Base-by-base conservation (phyloP, 2,113 vertebrate genomes). In the Pangasianodon gigas region DNA sequence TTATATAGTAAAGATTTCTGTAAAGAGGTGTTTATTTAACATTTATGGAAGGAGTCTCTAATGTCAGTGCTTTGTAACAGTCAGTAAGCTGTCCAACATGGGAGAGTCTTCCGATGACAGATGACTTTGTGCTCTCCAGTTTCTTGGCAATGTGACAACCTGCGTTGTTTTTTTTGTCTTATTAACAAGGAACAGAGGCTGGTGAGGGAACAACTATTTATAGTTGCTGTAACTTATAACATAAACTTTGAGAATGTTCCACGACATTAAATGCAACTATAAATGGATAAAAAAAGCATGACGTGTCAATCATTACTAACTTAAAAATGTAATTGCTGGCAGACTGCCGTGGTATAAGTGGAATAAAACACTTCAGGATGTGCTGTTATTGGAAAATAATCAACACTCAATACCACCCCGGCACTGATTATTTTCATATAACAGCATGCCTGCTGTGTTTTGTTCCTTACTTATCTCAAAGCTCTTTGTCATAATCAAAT, bases 401-500 rank as follows among this genome's bases (percentile, higher is more conserved):
- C 51, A 29, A n/a, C 13, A 37, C 32, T 24, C 21, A 81, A n/a
- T n/a, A 3, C 26, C 79, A 52, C 14, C 2, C 19, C 9, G 4
- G 54, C 19, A 37, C 54, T 58, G 19, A 58, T 24, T 41, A 24
- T 24, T 24, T 83, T 21, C 18, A n/a, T 37, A 37, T 21, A 56
- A 21, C 52, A 56, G 80, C n/a, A 80, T 80, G 24, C 24, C 46
- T 51, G 77, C 21, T 80, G 46, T 48, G 26, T 79, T 29, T 32
- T 32, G 29, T 80, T 80, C 16, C 7, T 5, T n/a, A 18, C 29
- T 82, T 37, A 87, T 74, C 46, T 82, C 67, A 32, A 75, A 24
- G 41, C 84, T 58, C 60, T 54, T 71, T 48, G 41, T 24, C 4
- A 79, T 85, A 87, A n/a, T 87, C 81, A 92, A 87, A 93, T 67